Conservation (phyloP, 2,797 vertebrate species). For the Poeciliopsis turneri region DNA sequence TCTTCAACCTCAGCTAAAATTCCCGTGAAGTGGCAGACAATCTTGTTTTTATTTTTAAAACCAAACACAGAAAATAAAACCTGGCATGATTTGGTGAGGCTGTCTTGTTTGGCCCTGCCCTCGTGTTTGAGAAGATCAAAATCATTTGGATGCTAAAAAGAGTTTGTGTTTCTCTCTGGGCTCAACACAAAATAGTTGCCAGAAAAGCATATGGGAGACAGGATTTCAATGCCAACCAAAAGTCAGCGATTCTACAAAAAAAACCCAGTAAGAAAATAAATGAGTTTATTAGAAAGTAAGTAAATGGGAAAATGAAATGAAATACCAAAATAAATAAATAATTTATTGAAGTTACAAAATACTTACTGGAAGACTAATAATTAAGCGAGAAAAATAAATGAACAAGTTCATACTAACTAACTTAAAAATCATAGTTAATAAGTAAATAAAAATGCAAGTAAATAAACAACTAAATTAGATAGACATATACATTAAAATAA, state of each 20-base stretch:
- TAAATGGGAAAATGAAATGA: no score
- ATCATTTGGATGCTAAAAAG: neutral
- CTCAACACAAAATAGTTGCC: neutral
- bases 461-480: neutral
- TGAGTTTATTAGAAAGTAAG: neutral
- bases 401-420: neutral
- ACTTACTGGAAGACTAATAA: no score
- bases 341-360: no score
- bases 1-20: neutral
- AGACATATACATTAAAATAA: no score
- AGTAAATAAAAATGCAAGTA: neutral
- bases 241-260: neutral
- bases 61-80: neutral
- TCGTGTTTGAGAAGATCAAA: constrained; percentile 3
- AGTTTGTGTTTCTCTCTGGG: neutral
- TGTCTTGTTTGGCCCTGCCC: neutral
- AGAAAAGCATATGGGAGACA: neutral
- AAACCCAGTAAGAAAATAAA: neutral
- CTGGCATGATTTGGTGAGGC: neutral
- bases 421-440: neutral
- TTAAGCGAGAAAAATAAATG: no score
- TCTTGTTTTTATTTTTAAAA: neutral
- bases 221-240: neutral
- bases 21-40: neutral
- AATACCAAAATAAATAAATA: no score